phyloP scores from a whole-genome alignment of 2,113 vertebrate species.

The Podarcis muralis region DNA sequence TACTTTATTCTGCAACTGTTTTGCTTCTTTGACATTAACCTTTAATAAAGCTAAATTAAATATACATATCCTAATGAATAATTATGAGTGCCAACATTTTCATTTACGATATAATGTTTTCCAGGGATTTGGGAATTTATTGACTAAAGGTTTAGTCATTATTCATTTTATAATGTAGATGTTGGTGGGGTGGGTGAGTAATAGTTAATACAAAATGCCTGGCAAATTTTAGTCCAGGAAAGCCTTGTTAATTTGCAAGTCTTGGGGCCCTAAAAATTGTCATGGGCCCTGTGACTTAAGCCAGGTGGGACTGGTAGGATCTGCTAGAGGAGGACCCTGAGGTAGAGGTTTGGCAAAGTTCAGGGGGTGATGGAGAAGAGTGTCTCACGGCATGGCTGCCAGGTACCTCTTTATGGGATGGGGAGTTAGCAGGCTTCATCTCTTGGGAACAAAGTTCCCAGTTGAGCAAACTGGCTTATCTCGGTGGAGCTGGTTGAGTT shows the following conservation, averaged over 20 bases:
- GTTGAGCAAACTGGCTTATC: no score
- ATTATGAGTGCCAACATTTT: slow-evolving; percentile 75
- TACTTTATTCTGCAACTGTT: slow-evolving; percentile 69
- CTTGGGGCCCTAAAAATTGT: slow-evolving; percentile 28
- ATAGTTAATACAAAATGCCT: slow-evolving; percentile 40
- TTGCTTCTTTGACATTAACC: slow-evolving; percentile 77
- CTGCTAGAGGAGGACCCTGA: no score
- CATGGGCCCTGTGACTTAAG: no score
- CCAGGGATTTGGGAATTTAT: slow-evolving; percentile 63
- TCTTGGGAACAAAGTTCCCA: no score
- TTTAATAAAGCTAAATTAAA: slow-evolving; percentile 80
- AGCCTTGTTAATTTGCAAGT: slow-evolving; percentile 21
- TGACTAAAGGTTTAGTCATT: slow-evolving; percentile 67
- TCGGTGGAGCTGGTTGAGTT: no score
- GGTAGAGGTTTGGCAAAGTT: no score
- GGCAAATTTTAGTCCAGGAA: slow-evolving; percentile 52
- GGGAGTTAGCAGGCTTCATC: no score
- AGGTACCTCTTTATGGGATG: no score
- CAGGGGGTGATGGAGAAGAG: no score
- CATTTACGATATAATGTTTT: slow-evolving; percentile 68
- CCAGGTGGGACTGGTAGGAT: no score
- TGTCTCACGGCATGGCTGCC: no score
- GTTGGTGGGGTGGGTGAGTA: slow-evolving; percentile 13
- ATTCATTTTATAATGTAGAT: slow-evolving; percentile 57
- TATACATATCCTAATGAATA: slow-evolving; percentile 79